Percentiles rank a stretch among this genome's conserved stretches.
phyloP scores from a whole-genome alignment of 1,140 invertebrate genomes.

The Laupala kohalensis region DNA sequence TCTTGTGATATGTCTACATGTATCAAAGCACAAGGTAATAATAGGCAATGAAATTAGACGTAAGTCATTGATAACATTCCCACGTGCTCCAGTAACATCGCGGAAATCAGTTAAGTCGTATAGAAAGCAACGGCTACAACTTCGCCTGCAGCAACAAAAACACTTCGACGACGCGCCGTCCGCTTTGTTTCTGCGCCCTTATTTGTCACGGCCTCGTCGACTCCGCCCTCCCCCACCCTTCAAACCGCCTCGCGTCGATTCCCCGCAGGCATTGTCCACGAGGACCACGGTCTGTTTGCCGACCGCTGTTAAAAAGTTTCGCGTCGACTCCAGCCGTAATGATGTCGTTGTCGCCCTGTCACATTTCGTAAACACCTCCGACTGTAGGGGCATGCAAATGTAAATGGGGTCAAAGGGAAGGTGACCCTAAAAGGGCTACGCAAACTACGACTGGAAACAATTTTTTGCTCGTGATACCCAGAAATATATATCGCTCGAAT shows the following conservation, averaged over 20 bases:
- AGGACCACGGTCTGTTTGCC: not conserved
- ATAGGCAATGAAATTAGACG: too few relatives aligned
- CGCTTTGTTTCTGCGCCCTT: not conserved
- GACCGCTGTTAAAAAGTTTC: not conserved
- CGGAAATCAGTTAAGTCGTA: too few relatives aligned
- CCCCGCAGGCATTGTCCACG: not conserved
- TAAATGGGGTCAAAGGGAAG: not conserved
- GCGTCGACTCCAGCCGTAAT: not conserved
- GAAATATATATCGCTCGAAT: not conserved
- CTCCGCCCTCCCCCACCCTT: not conserved
- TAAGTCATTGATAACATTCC: too few relatives aligned
- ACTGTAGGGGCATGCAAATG: not conserved
- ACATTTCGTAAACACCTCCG: not conserved
- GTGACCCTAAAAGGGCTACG: too few relatives aligned
- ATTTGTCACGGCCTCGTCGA: not conserved
- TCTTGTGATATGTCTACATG: too few relatives aligned
- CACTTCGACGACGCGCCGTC: not conserved
- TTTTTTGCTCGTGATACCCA: not conserved
- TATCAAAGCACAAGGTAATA: too few relatives aligned
- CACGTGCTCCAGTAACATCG: too few relatives aligned
- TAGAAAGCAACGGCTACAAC: not conserved
- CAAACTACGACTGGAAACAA: too few relatives aligned
- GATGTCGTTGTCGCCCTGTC: not conserved
- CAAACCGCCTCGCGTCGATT: too few relatives aligned
- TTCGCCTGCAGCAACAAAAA: not conserved